Conservation (phyloP, 1,140 invertebrate species). For the Megathymus violae region DNA sequence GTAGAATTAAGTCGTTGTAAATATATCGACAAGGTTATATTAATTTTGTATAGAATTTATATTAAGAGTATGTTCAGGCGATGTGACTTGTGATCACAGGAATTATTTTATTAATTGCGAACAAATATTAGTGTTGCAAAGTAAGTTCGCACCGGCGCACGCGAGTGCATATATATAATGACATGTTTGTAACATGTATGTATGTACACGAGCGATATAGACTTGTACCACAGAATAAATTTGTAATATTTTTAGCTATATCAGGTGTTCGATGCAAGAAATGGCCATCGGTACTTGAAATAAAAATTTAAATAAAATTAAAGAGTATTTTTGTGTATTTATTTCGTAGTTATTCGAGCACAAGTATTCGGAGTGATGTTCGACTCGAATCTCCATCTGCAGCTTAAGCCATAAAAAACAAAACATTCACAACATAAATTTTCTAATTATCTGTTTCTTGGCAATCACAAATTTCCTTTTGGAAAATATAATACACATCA, state of each 20-base stretch:
- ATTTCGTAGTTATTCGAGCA: too few species aligned
- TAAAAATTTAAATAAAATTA: slow-evolving; percentile 74
- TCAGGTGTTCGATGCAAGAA: slow-evolving; percentile 51
- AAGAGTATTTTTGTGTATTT: slow-evolving; percentile 54
- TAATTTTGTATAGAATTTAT: slow-evolving; percentile 33
- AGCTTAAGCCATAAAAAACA: too few species aligned
- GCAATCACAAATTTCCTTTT: too few species aligned
- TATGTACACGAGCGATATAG: slow-evolving; percentile 42
- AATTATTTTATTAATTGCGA: slow-evolving; percentile 40
- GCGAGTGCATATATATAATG: slow-evolving; percentile 48
- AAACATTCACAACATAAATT: too few species aligned
- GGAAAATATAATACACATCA: too few species aligned
- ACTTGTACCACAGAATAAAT: slow-evolving; percentile 19
- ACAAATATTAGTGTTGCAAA: slow-evolving; percentile 24
- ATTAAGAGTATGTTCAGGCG: slow-evolving; percentile 14
- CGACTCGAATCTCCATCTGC: too few species aligned
- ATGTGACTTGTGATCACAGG: slow-evolving; percentile 30
- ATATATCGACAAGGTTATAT: slow-evolving; percentile 33
- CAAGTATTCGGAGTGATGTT: too few species aligned
- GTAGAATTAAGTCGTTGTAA: slow-evolving; percentile 31
- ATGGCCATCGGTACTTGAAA: slow-evolving; percentile 74
- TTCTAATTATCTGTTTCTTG: too few species aligned
- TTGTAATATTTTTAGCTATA: slow-evolving; percentile 59
- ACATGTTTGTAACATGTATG: too few species aligned
- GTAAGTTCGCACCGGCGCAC: slow-evolving; percentile 35